A percentile compares a stretch with the other conserved stretches of the same genome.
Conservation (phyloP, 2,113 vertebrate genomes). For the Garra rufa region DNA sequence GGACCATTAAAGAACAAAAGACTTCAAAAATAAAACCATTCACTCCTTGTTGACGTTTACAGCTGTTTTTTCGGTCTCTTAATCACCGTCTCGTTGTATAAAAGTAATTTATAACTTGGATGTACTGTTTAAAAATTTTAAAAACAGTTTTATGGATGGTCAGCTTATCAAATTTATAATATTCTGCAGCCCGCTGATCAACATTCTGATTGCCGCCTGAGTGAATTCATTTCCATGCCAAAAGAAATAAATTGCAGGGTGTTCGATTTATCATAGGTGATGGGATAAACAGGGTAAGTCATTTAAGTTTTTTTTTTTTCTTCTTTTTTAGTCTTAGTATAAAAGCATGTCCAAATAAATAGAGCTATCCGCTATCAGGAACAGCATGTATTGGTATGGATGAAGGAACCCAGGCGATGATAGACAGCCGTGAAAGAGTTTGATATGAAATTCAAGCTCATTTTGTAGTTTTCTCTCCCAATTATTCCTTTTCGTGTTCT, state of each 20-base stretch:
- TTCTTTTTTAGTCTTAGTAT: neutral
- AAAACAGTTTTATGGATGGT: neutral
- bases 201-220: slow-evolving; percentile 23
- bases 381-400: neutral
- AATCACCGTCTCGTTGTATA: neutral
- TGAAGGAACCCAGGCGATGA: slow-evolving; percentile 4
- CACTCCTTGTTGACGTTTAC: neutral
- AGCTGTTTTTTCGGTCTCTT: neutral
- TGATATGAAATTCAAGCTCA: neutral
- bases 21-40: neutral
- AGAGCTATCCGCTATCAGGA: neutral
- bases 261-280: slow-evolving; percentile 25
- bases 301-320: slow-evolving; percentile 4
- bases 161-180: slow-evolving; percentile 8
- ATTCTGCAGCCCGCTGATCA: slow-evolving; percentile 17
- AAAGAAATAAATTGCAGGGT: slow-evolving; percentile 26
- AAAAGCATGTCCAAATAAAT: slow-evolving; percentile 31
- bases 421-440: slow-evolving; percentile 13
- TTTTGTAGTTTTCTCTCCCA: neutral
- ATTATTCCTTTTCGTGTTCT: neutral
- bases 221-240: slow-evolving; percentile 23
- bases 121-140: slow-evolving; percentile 18
- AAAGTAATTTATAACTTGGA: neutral
- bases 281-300: slow-evolving; percentile 31
- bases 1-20: neutral